phyloP scores from a whole-genome alignment of 2,797 vertebrate genomes.

The Notoglanidium macrostoma region DNA sequence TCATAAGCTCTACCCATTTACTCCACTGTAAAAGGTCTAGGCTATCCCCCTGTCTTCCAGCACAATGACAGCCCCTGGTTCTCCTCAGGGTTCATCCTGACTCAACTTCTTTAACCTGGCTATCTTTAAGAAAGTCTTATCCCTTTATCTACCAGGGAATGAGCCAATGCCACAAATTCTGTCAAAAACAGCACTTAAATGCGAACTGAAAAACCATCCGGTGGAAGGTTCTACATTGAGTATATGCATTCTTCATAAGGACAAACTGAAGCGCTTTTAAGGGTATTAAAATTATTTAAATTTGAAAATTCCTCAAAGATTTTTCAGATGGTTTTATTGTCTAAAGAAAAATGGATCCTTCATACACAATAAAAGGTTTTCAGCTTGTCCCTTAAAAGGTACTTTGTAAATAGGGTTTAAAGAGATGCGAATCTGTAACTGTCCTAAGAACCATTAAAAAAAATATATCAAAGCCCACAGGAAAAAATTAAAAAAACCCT shows the following conservation, averaged over 20 bases:
- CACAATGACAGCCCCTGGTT: background rate
- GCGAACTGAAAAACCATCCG: background rate
- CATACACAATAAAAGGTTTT: background rate
- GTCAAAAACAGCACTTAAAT: background rate
- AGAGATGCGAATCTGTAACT: background rate
- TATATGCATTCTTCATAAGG: background rate
- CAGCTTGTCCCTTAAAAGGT: background rate
- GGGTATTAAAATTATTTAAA: background rate
- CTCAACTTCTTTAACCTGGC: background rate
- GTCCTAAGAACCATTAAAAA: background rate
- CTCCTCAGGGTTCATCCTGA: background rate
- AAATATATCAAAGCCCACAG: no score
- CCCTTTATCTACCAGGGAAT: background rate
- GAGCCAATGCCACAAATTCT: background rate
- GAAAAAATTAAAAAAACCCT: background rate
- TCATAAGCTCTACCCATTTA: background rate
- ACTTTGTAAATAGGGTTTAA: background rate
- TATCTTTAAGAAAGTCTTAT: background rate
- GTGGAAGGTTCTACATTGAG: background rate
- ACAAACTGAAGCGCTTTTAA: background rate
- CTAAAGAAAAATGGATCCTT: background rate
- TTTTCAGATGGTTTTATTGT: background rate
- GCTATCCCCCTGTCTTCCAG: background rate
- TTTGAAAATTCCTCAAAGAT: background rate
- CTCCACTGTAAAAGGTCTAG: background rate